These are phyloP conservation scores for cattle (Bos taurus) DNA, from an alignment of 2,113 vertebrate species.

Conservation along the genomic window DNA sequence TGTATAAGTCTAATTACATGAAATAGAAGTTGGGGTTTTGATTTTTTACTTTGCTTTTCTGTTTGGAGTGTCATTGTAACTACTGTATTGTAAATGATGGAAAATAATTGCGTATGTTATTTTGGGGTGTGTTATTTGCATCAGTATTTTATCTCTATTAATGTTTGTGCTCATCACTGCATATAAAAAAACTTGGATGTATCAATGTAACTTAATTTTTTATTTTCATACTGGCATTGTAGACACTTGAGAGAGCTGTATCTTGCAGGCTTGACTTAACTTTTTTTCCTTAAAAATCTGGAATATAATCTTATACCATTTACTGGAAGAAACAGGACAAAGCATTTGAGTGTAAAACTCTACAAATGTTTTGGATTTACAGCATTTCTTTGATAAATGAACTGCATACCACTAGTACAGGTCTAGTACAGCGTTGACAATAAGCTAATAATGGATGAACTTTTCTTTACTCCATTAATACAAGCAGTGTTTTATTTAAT, in stretches of 20 bases:
- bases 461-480: conserved; percentile 82
- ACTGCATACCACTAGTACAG: conserved; percentile 79
- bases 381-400: conserved; percentile 67
- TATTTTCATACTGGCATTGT: conserved; percentile 95
- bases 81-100: conserved; percentile 99
- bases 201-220: conserved; percentile 98
- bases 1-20: conserved; percentile 97
- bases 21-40: conserved; percentile 94
- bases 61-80: conserved; percentile 99
- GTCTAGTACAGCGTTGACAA: conserved; percentile 77
- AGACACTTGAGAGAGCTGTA: conserved; percentile 92
- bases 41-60: conserved; percentile 90
- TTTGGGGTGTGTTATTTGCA: conserved; percentile 92
- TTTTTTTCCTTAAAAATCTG: conserved; percentile 87
- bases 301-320: conserved; percentile 86
- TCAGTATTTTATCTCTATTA: conserved; percentile 99
- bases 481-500: conserved; percentile 90
- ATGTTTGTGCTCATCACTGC: conserved; percentile 95
- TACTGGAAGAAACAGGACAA: conserved; percentile 86
- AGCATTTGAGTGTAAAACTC: conserved; percentile 79
- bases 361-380: conserved; percentile 65
- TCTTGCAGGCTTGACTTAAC: conserved; percentile 98
- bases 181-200: conserved; percentile 91
- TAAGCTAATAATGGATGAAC: conserved; percentile 84
- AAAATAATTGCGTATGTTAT: conserved; percentile 93